Base-by-base conservation (phyloP, 2,888 invertebrate genomes). In the Creontiades dilutus region DNA sequence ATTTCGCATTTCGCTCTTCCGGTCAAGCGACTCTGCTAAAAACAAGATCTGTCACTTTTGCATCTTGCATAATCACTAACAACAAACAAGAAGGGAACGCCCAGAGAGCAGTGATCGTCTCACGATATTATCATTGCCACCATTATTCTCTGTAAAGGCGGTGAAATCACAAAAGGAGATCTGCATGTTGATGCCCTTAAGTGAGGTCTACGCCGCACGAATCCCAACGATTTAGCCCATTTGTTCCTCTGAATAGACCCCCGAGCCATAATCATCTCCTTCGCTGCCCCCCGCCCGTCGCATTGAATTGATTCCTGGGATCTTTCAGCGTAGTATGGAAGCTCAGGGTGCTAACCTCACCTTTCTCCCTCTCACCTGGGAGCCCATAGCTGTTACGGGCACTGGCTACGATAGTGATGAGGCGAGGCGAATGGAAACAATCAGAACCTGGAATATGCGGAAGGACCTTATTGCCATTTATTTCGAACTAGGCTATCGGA, bases 211-310 rank as follows among this genome's bases (percentile, higher is more conserved):
- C 37, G 78, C 78, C 16, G 47, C 78, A 78, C 78, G 78, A 78
- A 78, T 78, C 46, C 47, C 78, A 19, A 78, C 37, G 78, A 78
- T 78, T 78, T 78, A 47, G 47, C 16, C 78, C 78, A 78, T 78
- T 78, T 78, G 78, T 78, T 78, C 78, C n/a, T 78, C 37, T 46
- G 78, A 78, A 78, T 78, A 78, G 78, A 47, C 78, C 46, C 78
- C 46, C 37, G 37, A 37, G 16, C 16, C 47, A 78, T 78, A 78
- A 78, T 78, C 78, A 78, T 78, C 78, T 78, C 46, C 78, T 46
- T 16, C 46, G 78, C 19, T 78, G 78, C 19, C 28, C 75, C 16
- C 68, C 68, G 68, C 23, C 68, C 68, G 23, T 12, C 68, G 68
- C 68, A 68, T 68, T 23, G 68, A 68, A 68, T 68, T 68, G 68